Conservation (phyloP, 2,797 vertebrate genomes). For the Bryconaethiops microstoma region DNA sequence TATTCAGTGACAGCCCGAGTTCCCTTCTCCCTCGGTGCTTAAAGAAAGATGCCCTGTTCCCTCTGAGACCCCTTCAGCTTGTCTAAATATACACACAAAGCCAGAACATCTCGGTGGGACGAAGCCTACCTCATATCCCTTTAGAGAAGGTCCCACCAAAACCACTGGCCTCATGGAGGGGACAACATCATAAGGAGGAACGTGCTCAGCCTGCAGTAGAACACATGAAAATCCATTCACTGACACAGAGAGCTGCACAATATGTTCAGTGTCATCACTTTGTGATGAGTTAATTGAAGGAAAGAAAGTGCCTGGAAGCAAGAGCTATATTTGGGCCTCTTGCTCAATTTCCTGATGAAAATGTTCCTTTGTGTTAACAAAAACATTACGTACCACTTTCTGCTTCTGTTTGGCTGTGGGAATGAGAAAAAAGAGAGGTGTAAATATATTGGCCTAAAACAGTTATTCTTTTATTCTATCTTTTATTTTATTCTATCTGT, state of each 20-base stretch:
- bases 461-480: background rate
- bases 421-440: conserved; percentile 65
- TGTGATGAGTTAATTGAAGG: background rate
- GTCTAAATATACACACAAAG: conserved; percentile 52
- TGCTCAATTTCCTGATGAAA: conserved; percentile 3
- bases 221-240: conserved; percentile 29
- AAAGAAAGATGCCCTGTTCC: conserved; percentile 52
- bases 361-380: background rate
- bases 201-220: conserved; percentile 86
- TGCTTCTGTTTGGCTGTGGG: conserved; percentile 96
- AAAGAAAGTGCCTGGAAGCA: background rate
- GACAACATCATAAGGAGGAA: conserved; percentile 96
- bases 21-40: conserved; percentile 54
- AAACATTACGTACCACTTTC: conserved; percentile 89
- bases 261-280: background rate
- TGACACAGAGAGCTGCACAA: conserved; percentile 3
- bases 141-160: conserved; percentile 95
- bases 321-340: background rate
- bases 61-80: conserved; percentile 47
- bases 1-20: conserved; percentile 74
- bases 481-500: background rate
- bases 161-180: conserved; percentile 98
- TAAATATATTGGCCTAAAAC: background rate
- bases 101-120: conserved; percentile 6
- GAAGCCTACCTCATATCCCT: conserved; percentile 93